Conservation (phyloP, 2,113 vertebrate genomes). For the Drymodes brunneopygia region DNA sequence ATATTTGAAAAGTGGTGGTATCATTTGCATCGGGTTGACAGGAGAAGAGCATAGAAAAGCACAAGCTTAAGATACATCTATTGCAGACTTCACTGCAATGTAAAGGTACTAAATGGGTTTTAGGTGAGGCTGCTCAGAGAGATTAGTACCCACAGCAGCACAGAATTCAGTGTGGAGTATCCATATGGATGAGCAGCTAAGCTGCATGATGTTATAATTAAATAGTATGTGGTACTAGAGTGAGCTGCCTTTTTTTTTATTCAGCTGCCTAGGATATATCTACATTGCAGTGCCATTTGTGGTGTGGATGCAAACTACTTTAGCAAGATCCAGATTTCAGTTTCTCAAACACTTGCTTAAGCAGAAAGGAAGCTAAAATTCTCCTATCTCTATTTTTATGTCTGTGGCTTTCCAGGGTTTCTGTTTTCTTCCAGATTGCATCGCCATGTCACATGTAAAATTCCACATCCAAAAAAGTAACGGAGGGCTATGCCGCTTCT, state of each 20-base stretch:
- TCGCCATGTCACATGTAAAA: neutral
- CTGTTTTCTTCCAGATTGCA: slow-evolving; percentile 44
- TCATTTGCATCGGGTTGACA: neutral
- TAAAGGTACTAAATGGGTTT: neutral
- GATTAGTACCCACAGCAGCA: neutral
- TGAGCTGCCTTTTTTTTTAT: neutral
- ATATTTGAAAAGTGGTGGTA: neutral
- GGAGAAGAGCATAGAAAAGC: neutral
- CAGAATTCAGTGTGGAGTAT: neutral
- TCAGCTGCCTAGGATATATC: neutral
- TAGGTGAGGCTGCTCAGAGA: neutral
- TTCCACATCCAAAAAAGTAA: neutral
- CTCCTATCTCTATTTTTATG: slow-evolving; percentile 26
- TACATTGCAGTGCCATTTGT: slow-evolving; percentile 2
- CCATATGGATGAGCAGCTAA: slow-evolving; percentile 21
- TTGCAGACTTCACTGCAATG: neutral
- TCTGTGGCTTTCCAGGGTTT: slow-evolving; percentile 37
- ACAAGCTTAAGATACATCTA: neutral
- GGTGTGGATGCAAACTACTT: slow-evolving; percentile 13
- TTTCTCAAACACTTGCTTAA: slow-evolving; percentile 17
- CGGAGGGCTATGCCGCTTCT: neutral
- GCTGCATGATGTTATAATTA: neutral
- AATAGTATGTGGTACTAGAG: neutral
- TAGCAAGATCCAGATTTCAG: slow-evolving; percentile 29
- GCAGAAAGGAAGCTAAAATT: slow-evolving; percentile 40